Conservation (phyloP, 2,113 vertebrate genomes). For the Ciconia maguari region DNA sequence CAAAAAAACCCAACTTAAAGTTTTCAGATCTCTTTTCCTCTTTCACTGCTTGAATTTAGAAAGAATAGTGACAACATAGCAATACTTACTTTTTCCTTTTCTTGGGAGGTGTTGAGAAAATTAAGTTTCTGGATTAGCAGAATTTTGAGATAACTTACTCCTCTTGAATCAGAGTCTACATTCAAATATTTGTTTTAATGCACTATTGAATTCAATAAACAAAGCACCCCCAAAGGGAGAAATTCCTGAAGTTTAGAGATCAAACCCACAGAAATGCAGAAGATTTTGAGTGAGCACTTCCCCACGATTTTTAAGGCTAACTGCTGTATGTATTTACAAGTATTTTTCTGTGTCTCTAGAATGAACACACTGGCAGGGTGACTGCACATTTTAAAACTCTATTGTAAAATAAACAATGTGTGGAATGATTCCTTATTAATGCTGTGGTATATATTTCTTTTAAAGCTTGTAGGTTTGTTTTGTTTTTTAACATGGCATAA, state of each 20-base stretch:
- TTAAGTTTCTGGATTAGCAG: neutral
- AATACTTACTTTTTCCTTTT: neutral
- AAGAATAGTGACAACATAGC: neutral
- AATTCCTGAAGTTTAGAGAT: neutral
- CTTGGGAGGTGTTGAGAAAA: neutral
- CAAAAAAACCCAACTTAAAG: neutral
- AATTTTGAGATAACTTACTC: neutral
- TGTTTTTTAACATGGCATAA: neutral
- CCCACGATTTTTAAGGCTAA: neutral
- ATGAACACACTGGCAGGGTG: neutral
- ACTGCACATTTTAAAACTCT: neutral
- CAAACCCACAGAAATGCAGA: neutral
- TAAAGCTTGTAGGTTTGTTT: neutral
- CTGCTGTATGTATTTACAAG: neutral
- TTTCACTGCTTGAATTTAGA: neutral
- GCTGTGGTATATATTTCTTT: neutral
- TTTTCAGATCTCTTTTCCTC: neutral
- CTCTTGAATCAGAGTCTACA: neutral
- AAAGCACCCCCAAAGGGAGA: neutral
- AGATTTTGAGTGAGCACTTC: neutral
- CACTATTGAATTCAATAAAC: neutral
- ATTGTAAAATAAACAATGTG: neutral
- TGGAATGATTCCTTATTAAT: neutral
- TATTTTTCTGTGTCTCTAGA: neutral
- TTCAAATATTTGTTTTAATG: neutral